Evolutionary conservation across 2,888 invertebrate genomes (phyloP).

Genomic region (Biston stratarius): DNA sequence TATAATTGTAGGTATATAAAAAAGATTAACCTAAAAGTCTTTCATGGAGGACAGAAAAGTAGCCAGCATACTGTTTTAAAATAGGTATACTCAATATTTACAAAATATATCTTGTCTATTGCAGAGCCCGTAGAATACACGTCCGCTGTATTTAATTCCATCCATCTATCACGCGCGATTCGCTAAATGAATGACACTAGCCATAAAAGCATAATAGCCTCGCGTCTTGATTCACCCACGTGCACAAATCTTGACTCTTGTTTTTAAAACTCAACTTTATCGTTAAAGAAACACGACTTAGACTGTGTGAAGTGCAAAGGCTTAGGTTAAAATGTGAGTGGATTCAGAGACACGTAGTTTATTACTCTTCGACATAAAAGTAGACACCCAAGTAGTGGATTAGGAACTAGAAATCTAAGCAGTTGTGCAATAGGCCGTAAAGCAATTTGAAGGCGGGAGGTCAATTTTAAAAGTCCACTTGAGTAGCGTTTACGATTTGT

Average conservation of each 20-base stretch:
- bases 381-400: slow-evolving; percentile 84
- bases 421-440: slow-evolving; percentile 72
- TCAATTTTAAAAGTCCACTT: slow-evolving; percentile 72
- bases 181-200: slow-evolving; percentile 79
- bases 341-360: slow-evolving; percentile 67
- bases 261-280: slow-evolving; percentile 45
- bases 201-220: slow-evolving; percentile 74
- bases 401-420: slow-evolving; percentile 66
- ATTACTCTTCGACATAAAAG: slow-evolving; percentile 78
- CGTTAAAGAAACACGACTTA: slow-evolving; percentile 51
- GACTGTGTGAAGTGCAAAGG: slow-evolving; percentile 40
- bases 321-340: slow-evolving; percentile 44
- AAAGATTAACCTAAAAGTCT: no score
- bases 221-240: slow-evolving; percentile 74
- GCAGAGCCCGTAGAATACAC: slow-evolving; percentile 5
- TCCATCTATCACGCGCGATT: slow-evolving; percentile 69
- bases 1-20: no score
- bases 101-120: background rate
- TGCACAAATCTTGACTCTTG: slow-evolving; percentile 50
- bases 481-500: slow-evolving; percentile 77
- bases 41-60: no score
- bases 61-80: no score
- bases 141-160: slow-evolving; percentile 61
- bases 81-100: background rate
- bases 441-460: slow-evolving; percentile 64